Evolutionary conservation across 64 coral and sea anemone genomes (phyloP).

Genomic region (Astreopora myriophthalma): DNA sequence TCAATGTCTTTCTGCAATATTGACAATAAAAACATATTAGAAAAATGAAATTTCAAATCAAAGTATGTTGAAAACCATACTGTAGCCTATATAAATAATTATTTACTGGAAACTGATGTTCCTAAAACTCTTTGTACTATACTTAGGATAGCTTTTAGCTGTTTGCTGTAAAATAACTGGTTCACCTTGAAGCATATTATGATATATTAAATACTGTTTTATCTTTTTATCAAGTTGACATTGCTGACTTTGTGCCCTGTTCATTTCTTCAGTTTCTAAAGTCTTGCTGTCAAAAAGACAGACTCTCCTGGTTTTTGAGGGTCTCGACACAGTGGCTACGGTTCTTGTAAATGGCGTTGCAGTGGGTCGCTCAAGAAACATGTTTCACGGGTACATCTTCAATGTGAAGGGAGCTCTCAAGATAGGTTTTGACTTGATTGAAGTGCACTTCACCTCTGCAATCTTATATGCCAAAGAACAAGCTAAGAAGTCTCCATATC

Average conservation of each 20-base stretch:
- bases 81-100: no score
- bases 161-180: no score
- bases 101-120: no score
- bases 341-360: conserved; percentile 70
- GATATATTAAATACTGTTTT: background rate
- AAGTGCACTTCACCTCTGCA: conserved; percentile 86
- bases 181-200: background rate
- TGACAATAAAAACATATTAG: no score
- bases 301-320: conserved; percentile 85
- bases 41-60: no score
- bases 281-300: conserved; percentile 70
- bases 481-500: conserved; percentile 71
- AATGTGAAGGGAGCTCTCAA: conserved; percentile 68
- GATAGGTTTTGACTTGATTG: conserved; percentile 76
- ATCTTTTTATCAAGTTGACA: background rate
- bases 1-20: no score
- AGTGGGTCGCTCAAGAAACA: conserved; percentile 85
- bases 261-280: conserved; percentile 61
- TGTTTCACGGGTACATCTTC: conserved; percentile 94
- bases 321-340: conserved; percentile 86
- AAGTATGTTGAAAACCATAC: no score
- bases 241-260: background rate
- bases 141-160: no score
- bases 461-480: conserved; percentile 76
- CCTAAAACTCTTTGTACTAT: no score